phyloP scores from a whole-genome alignment of 2,113 vertebrate genomes.

The Pitta sordida region DNA sequence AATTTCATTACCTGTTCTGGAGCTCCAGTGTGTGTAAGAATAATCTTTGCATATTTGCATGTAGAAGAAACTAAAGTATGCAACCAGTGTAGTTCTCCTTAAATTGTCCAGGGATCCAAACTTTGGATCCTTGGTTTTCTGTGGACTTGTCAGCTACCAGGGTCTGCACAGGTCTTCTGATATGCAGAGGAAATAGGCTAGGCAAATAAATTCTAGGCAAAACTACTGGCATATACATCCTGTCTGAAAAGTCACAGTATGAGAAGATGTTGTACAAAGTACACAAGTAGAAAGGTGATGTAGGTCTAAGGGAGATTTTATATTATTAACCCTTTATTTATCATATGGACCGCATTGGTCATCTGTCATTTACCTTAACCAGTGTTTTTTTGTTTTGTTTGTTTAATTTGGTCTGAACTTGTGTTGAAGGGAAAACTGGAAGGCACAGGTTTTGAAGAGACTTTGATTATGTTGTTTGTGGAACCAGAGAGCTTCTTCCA shows the following conservation, averaged over 20 bases:
- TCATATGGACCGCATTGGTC: not conserved
- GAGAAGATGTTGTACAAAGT: not conserved
- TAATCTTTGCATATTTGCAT: not conserved
- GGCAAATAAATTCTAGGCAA: not conserved
- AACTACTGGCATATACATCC: not conserved
- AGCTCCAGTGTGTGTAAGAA: not conserved
- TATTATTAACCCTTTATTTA: not conserved
- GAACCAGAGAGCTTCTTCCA: not conserved
- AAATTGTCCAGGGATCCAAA: not conserved
- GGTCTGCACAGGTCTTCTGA: not conserved
- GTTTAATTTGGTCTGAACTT: not conserved
- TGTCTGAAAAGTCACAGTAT: not conserved
- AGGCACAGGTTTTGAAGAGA: not conserved
- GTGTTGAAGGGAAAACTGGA: not conserved
- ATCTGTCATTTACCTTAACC: not conserved
- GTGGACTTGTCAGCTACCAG: not conserved
- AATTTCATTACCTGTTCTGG: not conserved
- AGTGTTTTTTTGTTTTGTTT: not conserved
- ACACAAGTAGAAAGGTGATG: not conserved
- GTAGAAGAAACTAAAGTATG: not conserved
- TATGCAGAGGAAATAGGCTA: not conserved
- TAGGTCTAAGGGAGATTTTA: not conserved
- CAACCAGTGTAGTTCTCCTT: not conserved
- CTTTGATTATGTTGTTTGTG: not conserved
- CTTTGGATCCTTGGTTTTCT: not conserved